Evolutionary conservation across 1,140 invertebrate species (phyloP), one percentile per base, ranked within the genome.

Genomic region (Drosophila mayri): DNA sequence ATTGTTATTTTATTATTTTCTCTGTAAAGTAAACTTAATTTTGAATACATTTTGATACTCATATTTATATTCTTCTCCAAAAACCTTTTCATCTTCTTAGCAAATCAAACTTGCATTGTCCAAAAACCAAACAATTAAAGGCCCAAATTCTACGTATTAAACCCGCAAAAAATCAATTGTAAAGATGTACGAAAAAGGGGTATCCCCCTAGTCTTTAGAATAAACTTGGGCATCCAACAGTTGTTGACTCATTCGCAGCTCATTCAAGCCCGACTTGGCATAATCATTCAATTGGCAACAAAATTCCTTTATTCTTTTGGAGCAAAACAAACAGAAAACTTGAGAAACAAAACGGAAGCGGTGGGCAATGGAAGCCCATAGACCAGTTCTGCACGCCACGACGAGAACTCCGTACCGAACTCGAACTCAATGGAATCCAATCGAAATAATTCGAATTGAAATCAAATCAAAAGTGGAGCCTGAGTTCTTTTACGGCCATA

Each of bases 261-360:
- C 68, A 49, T 71, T 72, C 25, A 71, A 58, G 35, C 50, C 65
- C 65, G 1, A 37, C 67, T 40, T 28, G 66, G 16, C 66, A 60
- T 60, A 72, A 72, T 50, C 68, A 72, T 72, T 72, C 66, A 71
- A 72, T 72, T 72, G 77, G 58, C 81, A 77, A 68, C 50, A 80
- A 74, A 72, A 37, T 41, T 72, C 67, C 30, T 72, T 72, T 67
- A 59, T 72, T 70, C 76, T 82, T 80, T 76, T 52, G 57, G 76
- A 28, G 49, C 80, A 62, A 71, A 77, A 65, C 50, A 76, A 81
- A 74, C 61, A 87, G 52, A 76, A 82, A 87, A 67, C 61, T 72
- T 76, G 76, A 88, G 86, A 74, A 80, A 84, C 82, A 86, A 86
- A 86, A 81, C 82, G 82, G 82, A 87, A 88, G 77, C 80, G 71